phyloP scores from a whole-genome alignment of 2,797 vertebrate species.

The Oreochromis grahami region DNA sequence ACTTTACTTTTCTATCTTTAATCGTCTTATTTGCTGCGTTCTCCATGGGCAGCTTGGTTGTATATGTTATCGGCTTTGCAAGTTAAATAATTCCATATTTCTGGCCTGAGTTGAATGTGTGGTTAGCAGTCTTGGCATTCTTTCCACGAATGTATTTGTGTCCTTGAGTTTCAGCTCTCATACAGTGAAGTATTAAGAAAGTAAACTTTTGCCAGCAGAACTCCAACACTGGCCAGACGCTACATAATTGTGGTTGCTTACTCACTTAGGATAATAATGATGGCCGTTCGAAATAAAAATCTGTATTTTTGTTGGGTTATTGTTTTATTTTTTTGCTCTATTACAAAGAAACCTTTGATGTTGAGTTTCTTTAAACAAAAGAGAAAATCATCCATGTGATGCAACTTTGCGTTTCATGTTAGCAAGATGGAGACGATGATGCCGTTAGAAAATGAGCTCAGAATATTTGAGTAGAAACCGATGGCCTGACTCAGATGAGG shows the following conservation, averaged over 20 bases:
- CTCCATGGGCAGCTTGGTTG: background rate
- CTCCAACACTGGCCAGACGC: background rate
- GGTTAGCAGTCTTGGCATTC: background rate
- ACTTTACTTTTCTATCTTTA: background rate
- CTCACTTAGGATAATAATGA: background rate
- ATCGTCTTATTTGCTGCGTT: background rate
- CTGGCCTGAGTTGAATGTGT: background rate
- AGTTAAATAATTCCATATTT: background rate
- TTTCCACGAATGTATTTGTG: background rate
- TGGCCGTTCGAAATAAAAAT: background rate
- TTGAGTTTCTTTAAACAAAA: background rate
- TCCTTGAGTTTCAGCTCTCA: background rate
- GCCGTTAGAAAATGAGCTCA: background rate
- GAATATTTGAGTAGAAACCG: background rate
- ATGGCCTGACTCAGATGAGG: background rate
- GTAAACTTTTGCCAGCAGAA: background rate
- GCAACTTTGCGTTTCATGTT: accelerated
- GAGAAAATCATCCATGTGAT: background rate
- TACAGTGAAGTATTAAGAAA: background rate
- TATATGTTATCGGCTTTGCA: background rate
- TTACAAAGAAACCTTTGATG: background rate
- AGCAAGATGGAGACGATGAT: background rate
- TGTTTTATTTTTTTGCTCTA: accelerated
- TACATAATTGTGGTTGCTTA: background rate
- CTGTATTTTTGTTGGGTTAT: background rate